These are phyloP conservation scores for Protophormia terraenovae DNA, from an alignment of 2,888 invertebrate species.

Conservation along the genomic window DNA sequence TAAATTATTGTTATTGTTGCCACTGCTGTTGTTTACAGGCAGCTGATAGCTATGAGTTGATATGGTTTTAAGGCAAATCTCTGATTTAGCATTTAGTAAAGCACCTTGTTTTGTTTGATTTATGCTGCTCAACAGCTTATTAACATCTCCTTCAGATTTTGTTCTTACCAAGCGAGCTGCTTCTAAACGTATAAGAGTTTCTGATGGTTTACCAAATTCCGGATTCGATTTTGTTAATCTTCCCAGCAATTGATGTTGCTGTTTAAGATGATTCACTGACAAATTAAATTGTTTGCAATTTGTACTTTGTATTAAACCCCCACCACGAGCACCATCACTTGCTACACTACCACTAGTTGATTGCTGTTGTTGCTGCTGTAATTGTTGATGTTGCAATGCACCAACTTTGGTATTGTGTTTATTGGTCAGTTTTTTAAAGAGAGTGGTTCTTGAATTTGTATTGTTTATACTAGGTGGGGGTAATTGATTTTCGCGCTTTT, in stretches of 20 bases:
- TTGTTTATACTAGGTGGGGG: constrained; percentile 67
- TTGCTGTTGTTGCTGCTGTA: constrained; percentile 69
- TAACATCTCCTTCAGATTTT: constrained; percentile 79
- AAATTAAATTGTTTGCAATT: constrained; percentile 32
- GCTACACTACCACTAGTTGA: constrained; percentile 50
- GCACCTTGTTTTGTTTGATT: constrained; percentile 68
- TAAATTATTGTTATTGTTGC: constrained; percentile 7
- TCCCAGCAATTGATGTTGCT: constrained; percentile 73
- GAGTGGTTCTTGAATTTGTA: constrained; percentile 58
- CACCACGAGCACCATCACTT: constrained; percentile 59
- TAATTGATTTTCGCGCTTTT: constrained; percentile 76
- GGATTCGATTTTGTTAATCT: constrained; percentile 73
- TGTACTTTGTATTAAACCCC: constrained; percentile 27
- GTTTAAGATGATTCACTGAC: constrained; percentile 52
- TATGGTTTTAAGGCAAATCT: constrained; percentile 80
- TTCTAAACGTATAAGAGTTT: constrained; percentile 65
- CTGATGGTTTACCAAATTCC: constrained; percentile 70
- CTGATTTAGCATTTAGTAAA: constrained; percentile 79
- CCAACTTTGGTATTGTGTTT: constrained; percentile 42
- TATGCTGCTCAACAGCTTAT: constrained; percentile 71
- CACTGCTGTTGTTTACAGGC: constrained; percentile 30
- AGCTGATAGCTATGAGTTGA: constrained; percentile 76
- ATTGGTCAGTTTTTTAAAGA: constrained; percentile 56
- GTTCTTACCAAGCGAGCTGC: constrained; percentile 75
- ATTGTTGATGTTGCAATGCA: constrained; percentile 55